These are phyloP conservation scores for Drosophila histrio DNA, from an alignment of 2,888 invertebrate genomes.

Conservation along the genomic window DNA sequence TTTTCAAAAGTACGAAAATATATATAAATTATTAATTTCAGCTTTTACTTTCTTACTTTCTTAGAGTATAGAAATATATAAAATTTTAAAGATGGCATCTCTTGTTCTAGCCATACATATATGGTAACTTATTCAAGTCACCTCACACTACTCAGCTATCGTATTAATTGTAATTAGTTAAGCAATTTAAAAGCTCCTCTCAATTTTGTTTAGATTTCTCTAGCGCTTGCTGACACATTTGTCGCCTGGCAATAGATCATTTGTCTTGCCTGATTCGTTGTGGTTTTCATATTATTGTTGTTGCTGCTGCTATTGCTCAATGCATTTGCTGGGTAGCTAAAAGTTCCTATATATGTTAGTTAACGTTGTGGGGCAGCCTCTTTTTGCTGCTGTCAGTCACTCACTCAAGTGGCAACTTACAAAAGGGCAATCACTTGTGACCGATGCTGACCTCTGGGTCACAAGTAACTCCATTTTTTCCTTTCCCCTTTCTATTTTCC, in stretches of 20 bases:
- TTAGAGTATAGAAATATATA: no score
- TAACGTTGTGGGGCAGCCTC: constrained; percentile 14
- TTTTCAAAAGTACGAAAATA: no score
- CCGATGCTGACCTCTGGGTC: constrained; percentile 35
- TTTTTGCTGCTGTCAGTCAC: constrained; percentile 25
- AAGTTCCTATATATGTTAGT: background rate
- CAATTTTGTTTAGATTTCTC: background rate
- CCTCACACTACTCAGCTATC: no score
- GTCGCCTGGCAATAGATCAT: constrained; percentile 33
- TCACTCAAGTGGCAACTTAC: constrained; percentile 51
- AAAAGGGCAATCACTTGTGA: constrained; percentile 73
- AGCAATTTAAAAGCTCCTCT: background rate
- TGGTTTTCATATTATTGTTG: background rate
- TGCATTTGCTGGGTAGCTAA: constrained; percentile 15
- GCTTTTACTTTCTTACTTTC: no score
- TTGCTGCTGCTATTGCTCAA: constrained; percentile 5
- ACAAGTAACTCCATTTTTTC: background rate
- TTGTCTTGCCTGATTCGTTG: constrained; percentile 6
- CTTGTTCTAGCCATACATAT: no score
- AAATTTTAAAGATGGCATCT: no score
- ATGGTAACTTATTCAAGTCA: no score
- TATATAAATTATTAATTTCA: no score
- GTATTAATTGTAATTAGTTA: background rate
- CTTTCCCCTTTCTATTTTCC: background rate
- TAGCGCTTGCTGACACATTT: constrained; percentile 22